Evolutionary conservation across 2,888 invertebrate species (phyloP), one percentile per base, ranked within the genome.

Genomic region (Eilema sororculum): DNA sequence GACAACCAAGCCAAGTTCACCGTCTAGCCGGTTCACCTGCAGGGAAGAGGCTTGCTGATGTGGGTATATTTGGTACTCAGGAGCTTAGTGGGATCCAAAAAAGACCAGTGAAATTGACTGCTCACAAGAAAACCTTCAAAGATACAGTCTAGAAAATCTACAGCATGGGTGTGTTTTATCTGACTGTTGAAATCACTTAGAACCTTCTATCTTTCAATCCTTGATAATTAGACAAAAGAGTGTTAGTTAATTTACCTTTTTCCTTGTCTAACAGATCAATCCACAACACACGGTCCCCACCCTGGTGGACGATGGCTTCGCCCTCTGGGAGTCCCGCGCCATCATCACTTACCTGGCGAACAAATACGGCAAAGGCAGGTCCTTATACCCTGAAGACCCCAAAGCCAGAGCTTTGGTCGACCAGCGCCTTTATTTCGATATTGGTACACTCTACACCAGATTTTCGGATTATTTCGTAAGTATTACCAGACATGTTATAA

Each of bases 271-370:
- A 24, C 90, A 98, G 97, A 90, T 98, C 60, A 98, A 98, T 89
- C 98, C 98, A 0, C 98, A 98, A 91, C 98, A 98, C 90, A 97
- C 97, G 56, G 96, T 98, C 74, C 98, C 98, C 12, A 98, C 98
- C 0, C 90, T 98, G 69, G 97, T 97, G 75, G 98, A 98, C 92
- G 97, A 97, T 84, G 98, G 98, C 0, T 97, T 98, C 86, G 91
- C 96, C 12, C 90, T 99, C 73, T 97, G 97, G 96, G 98, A 99
- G 93, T 98, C 98, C 65, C 97, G 98, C 61, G 97, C 98, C 76
- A 98, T 98, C 87, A 96, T 97, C 90, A 95, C 96, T 0, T 98
- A 98, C 91, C 95, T 98, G 86, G 97, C 96, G 46, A 97, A 97
- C 91, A 97, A 97, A 86, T 98, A 98, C 88, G 98, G 97, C 69